phyloP scores from a whole-genome alignment of 92 coral and sea anemone genomes.

The Porites lobata region DNA sequence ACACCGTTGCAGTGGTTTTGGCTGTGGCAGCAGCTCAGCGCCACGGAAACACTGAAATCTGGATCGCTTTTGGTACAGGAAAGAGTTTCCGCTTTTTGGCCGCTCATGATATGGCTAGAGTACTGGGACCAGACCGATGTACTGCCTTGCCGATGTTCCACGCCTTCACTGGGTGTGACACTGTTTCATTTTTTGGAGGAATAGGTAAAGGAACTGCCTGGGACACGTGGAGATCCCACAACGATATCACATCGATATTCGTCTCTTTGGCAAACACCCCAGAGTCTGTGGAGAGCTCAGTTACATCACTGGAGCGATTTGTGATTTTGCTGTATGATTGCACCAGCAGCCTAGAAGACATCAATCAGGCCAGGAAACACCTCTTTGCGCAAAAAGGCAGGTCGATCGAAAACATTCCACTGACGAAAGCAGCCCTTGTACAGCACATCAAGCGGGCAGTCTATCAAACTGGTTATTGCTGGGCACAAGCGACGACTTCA shows the following conservation, averaged over 20 bases:
- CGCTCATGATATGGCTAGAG: slow-evolving; percentile 54
- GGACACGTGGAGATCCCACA: slow-evolving; percentile 50
- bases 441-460: slow-evolving; percentile 67
- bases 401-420: slow-evolving; percentile 50
- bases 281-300: background rate
- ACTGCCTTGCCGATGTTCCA: slow-evolving; percentile 66
- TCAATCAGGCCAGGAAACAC: slow-evolving; percentile 45
- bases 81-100: slow-evolving; percentile 38
- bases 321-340: slow-evolving; percentile 59
- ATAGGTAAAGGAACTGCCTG: slow-evolving; percentile 69
- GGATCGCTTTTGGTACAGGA: slow-evolving; percentile 72
- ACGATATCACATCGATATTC: slow-evolving; percentile 55
- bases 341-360: slow-evolving; percentile 16
- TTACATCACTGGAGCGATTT: slow-evolving; percentile 42
- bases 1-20: slow-evolving; percentile 68
- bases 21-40: slow-evolving; percentile 18
- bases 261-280: slow-evolving; percentile 20
- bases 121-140: slow-evolving; percentile 48
- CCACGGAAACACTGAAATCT: slow-evolving; percentile 39
- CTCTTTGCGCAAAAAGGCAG: slow-evolving; percentile 36
- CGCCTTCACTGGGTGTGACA: slow-evolving; percentile 80
- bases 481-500: too few species aligned
- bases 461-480: too few species aligned
- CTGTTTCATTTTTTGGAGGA: slow-evolving; percentile 67
- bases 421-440: slow-evolving; percentile 48